Evolutionary conservation across 2,797 vertebrate genomes (phyloP).

Genomic region (Synaphobranchus kaupii): DNA sequence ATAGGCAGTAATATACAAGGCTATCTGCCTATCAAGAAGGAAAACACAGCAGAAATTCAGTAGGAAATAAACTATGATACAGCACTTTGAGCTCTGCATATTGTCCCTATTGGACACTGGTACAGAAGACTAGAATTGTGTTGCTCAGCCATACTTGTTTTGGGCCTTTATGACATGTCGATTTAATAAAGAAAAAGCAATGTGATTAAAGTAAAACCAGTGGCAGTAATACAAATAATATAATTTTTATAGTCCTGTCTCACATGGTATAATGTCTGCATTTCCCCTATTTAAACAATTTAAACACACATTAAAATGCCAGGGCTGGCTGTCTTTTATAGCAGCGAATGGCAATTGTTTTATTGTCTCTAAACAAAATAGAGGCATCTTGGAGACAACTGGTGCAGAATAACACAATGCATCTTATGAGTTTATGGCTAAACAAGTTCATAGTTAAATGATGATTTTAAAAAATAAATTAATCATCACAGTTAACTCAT

Average conservation of each 20-base stretch:
- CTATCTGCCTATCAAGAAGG: background rate
- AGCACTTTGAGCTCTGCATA: background rate
- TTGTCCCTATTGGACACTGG: background rate
- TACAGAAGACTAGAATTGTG: background rate
- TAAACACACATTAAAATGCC: no score
- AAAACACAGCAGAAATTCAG: background rate
- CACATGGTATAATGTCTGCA: background rate
- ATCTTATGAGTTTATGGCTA: background rate
- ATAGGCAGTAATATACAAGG: background rate
- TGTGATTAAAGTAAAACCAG: background rate
- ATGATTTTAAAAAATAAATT: background rate
- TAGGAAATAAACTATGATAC: background rate
- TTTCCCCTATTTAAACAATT: background rate
- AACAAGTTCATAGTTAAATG: background rate
- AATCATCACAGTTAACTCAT: background rate
- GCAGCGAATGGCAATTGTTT: background rate
- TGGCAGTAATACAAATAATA: background rate
- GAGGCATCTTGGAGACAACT: no score
- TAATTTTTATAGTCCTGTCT: background rate
- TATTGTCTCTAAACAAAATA: background rate
- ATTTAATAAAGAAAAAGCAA: background rate
- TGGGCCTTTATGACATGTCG: background rate
- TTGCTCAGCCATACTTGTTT: background rate
- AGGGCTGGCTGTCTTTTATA: no score
- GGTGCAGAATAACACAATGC: no score